Evolutionary conservation across 2,888 invertebrate species (phyloP), one percentile per base, ranked within the genome.

Genomic region (Gryllus longicercus): DNA sequence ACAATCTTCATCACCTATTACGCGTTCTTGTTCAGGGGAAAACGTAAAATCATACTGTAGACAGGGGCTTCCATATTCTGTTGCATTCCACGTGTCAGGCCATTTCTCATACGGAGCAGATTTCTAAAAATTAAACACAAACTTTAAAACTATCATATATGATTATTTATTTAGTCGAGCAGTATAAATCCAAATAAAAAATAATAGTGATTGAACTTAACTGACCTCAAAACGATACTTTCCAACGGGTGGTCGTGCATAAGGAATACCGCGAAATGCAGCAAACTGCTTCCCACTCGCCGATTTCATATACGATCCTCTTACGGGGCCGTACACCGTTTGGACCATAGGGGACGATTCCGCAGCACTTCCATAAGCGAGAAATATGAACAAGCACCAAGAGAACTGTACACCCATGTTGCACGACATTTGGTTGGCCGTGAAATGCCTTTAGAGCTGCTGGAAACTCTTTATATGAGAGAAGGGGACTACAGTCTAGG

Each of bases 81-180:
- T 91, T 1, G 94, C 95, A 84, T 93, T 91, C 90, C 92, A 92
- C 0, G 90, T 88, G 0, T 92, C 93, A 0, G 86, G 80, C 93
- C 93, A 93, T 82, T 90, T 89, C 84, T 91, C 90, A 83, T 89
- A 83, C 51, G 89, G 89, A 83, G 89, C 88, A 0, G 92, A 90
- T 83, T 90, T 89, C 91, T 91, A 83, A 2, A 82, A 84, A 10
- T 25, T 38, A 38, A 38, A 38, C 38, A 38, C 5, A 38, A 38
- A 38, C 8, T 38, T 38, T 38, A 38, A 38, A 38, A 38, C 0
- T 8, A 38, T 38, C 5, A 8, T 38, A 38, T 5, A 8, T 38
- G 38, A 38, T 38, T 38, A 38, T 38, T 38, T 38, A 38, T 38
- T 38, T 38, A 21, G 21, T 38, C 5, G 8, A 5, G 38, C 4